phyloP scores from a whole-genome alignment of 2,888 invertebrate species.

The Ephialtes manifestator region DNA sequence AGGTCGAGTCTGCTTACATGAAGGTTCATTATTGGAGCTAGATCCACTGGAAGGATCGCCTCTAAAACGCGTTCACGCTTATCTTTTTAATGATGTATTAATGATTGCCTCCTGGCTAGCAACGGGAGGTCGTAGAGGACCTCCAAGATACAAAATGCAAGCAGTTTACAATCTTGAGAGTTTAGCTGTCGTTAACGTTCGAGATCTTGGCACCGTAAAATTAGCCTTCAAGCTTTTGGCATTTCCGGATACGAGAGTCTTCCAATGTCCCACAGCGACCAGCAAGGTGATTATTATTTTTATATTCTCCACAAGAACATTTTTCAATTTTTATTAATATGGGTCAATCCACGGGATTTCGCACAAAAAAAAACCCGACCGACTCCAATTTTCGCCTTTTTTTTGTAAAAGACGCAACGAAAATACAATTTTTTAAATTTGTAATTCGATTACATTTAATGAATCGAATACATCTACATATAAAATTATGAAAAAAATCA shows the following conservation, averaged over 20 bases:
- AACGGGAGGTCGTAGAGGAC: constrained; percentile 88
- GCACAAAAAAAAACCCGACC: no score
- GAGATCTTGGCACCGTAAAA: constrained; percentile 95
- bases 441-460: no score
- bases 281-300: constrained; percentile 86
- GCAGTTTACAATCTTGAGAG: constrained; percentile 94
- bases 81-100: constrained; percentile 96
- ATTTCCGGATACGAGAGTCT: constrained; percentile 96
- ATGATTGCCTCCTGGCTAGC: constrained; percentile 95
- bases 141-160: constrained; percentile 94
- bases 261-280: constrained; percentile 94
- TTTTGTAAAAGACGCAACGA: no score
- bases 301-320: no score
- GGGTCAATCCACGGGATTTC: no score
- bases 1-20: constrained; percentile 93
- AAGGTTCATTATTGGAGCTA: constrained; percentile 96
- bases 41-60: constrained; percentile 95
- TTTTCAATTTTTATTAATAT: no score
- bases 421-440: no score
- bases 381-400: no score
- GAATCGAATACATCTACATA: no score
- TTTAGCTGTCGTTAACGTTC: constrained; percentile 97
- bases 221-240: constrained; percentile 97
- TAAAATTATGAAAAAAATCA: no score
- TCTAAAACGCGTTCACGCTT: constrained; percentile 95